Evolutionary conservation across 1,140 invertebrate species (phyloP), one percentile per base, ranked within the genome.

Genomic region (Saxidomus purpurata): DNA sequence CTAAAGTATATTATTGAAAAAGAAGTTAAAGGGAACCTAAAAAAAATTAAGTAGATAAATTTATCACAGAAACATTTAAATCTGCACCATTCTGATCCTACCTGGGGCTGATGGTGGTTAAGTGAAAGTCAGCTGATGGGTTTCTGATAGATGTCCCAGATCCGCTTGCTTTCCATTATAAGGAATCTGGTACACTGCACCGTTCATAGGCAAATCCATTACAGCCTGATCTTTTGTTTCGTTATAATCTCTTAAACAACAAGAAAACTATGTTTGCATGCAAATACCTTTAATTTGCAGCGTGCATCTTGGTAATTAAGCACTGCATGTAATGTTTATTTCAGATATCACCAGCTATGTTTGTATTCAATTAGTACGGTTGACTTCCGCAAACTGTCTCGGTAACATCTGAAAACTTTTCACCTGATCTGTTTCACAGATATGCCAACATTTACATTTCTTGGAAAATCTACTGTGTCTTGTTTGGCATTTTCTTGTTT

Each of bases 401-500:
- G 3, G 49, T 55, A 52, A 79, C 76, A 79, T 79, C 36, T 22
- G 47, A 55, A 52, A 36, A 31, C 49, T 36, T 38, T 36, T 55
- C 47, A 52, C 28, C 74, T 79, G 76, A 79, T 79, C n/a, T 25
- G 4, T 79, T 79, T 79, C 31, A 79, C 76, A 79, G 76, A 79
- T 79, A 79, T 79, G 76, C 76, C 76, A 79, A 79, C 76, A 79
- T 79, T 79, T 79, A 55, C 47, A 79, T 79, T 52, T 47, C 76
- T 59, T 34, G n/a, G 49, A 79, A 79, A 79, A 79, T 55, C 47
- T 31, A 52, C 31, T 31, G 31, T 36, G 31, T 52, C 76, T 31
- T 79, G 47, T 17, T 79, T 85, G 83, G 63, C 83, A 85, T 85
- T 74, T 74, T 47, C 25, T 22, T 85, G 83, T 85, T 85, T 85